Evolutionary conservation across 2,113 vertebrate genomes (phyloP), one percentile per base, ranked within the genome.

Genomic region (Protobothrops mucrosquamatus): DNA sequence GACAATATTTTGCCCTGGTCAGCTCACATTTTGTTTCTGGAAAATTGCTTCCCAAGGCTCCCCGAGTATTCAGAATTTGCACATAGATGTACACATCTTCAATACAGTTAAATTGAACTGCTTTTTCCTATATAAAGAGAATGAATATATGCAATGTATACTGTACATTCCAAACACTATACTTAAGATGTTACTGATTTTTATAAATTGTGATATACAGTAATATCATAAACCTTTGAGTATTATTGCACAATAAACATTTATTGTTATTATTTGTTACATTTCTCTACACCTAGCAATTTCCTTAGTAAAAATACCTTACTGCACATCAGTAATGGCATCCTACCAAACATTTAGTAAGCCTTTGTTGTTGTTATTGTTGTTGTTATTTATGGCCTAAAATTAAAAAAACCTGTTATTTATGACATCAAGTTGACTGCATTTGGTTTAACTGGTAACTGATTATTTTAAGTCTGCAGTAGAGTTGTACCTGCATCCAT

Each of bases 1-100:
- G 93, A 55, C 24, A 54, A 56, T 91, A 3, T 92, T 94, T 92
- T 88, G 89, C 61, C 59, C 86, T 85, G 56, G 14, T 95, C 48
- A 93, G 56, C 56, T 91, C 23, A 91, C 6, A 0, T 24, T 69
- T 56, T 94, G 29, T 91, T 85, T 52, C 85, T 85, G 90, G 85
- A 39, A 0, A 90, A 29, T 54, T 90, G 14, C 48, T 87, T 87
- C 48, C 56, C 56, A 43, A 92, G 46, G 51, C 91, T 23, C 11
- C 48, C 55, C 89, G 43, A 94, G 91, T 85, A 64, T 9, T 10
- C 64, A 55, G 0, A 22, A 51, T 54, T 91, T 93, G 26, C 57
- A 51, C 64, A 89, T 12, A 61, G n/a, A 54, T 11, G 6, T 23
- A 56, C 51, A 81, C 6, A 15, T 91, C 15, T 34, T 56, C 24